These are phyloP conservation scores for Paramormyrops hopkinsi DNA, from an alignment of 2,797 vertebrate genomes.

Conservation along the genomic window DNA sequence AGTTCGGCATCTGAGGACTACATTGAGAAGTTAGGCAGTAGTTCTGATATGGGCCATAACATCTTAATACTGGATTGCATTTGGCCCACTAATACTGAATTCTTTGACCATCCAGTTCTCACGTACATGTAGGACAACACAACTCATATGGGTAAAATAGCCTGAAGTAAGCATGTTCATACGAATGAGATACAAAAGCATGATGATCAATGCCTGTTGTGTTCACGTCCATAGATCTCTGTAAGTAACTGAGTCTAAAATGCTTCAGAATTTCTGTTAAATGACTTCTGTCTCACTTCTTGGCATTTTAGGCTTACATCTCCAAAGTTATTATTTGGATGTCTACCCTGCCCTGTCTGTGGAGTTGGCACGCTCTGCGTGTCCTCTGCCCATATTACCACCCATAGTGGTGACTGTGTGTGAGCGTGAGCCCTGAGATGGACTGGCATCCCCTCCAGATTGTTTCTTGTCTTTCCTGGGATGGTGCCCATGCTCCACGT, in stretches of 20 bases:
- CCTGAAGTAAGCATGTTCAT: background rate
- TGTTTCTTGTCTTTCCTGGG: background rate
- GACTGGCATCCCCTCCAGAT: background rate
- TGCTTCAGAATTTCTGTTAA: background rate
- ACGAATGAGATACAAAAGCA: background rate
- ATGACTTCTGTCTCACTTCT: background rate
- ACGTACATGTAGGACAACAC: background rate
- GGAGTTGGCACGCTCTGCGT: background rate
- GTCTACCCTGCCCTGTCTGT: background rate
- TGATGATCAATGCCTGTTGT: background rate
- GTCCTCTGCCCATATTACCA: background rate
- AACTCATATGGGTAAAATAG: background rate
- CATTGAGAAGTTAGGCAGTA: background rate
- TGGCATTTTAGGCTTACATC: background rate
- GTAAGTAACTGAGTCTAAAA: background rate
- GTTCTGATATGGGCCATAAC: background rate
- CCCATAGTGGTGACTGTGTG: background rate
- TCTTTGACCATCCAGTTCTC: background rate
- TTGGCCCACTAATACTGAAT: background rate
- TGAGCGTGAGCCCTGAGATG: background rate
- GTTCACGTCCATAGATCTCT: background rate
- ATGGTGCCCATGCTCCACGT: background rate
- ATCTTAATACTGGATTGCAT: background rate
- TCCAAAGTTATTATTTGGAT: background rate
- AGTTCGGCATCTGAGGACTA: background rate